Evolutionary conservation across 2,888 invertebrate genomes (phyloP).

Genomic region (Xanthostigma xanthostigma): DNA sequence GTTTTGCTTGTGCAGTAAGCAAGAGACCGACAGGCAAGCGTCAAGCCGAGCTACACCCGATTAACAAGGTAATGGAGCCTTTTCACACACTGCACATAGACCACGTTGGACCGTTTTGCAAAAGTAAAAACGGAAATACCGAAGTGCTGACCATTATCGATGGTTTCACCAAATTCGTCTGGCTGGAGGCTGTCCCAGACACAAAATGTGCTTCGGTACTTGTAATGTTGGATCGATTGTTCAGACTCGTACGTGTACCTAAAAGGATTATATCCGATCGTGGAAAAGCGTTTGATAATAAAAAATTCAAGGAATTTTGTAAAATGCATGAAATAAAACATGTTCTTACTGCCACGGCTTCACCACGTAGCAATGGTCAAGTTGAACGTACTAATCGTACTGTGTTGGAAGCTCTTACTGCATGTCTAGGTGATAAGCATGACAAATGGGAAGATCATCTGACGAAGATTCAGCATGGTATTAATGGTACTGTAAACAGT

Average conservation of each 20-base stretch:
- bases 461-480: slow-evolving; percentile 10
- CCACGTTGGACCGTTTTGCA: slow-evolving; percentile 5
- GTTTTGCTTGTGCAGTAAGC: slow-evolving; percentile 1
- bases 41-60: not conserved
- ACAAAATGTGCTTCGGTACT: not conserved
- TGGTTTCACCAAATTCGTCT: slow-evolving; percentile 5
- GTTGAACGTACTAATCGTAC: slow-evolving; percentile 2
- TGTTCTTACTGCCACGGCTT: not conserved
- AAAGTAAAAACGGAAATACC: not conserved
- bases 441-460: slow-evolving; percentile 13
- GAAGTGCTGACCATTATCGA: not conserved
- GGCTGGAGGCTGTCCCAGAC: slow-evolving; percentile 5
- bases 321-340: not conserved
- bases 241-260: not conserved
- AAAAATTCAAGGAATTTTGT: not conserved
- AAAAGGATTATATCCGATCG: not conserved
- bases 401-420: slow-evolving; percentile 7
- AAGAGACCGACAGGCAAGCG: not conserved
- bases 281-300: not conserved
- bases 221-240: not conserved
- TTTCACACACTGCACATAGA: slow-evolving; percentile 5
- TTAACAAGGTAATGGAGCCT: not conserved
- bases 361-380: not conserved
- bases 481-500: slow-evolving; percentile 12
- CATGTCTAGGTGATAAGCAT: slow-evolving; percentile 2